Evolutionary conservation across 1,140 invertebrate species (phyloP), one percentile per base, ranked within the genome.

Genomic region (Hypothenemus hampei): DNA sequence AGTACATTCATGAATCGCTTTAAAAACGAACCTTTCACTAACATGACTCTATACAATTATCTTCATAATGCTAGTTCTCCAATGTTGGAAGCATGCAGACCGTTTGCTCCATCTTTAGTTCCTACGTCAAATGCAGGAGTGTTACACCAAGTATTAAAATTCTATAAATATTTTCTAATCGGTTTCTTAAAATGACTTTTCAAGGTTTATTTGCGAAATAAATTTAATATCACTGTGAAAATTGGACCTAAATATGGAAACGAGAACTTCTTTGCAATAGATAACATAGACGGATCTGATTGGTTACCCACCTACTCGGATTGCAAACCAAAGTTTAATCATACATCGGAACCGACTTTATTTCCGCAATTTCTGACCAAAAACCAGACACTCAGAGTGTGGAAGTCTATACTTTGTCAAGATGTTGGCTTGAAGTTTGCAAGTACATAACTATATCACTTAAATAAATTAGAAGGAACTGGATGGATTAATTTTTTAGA

Each of bases 281-380:
- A 46, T 7, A 46, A 29, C 5, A 11, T 29, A 1, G 24, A 46
- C 16, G 44, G 44, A 8, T 8, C 16, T 5, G 26, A 46, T n/a
- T 31, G n/a, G 8, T 4, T 31, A 2, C 44, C 44, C 3, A 19
- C n/a, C 0, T 31, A 16, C 20, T 16, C 11, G 13, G 19, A 11
- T 10, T 46, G 44, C 20, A 26, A 13, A 46, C 24, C 44, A 26
- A 26, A 13, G 24, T 46, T 46, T n/a, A 46, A 15, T 16, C 11
- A 18, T 16, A 46, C 44, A 8, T 46, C 44, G 13, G 44, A 46
- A 46, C 13, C 44, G 10, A 46, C 44, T 15, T n/a, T 46, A 0
- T 46, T 46, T 46, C 44, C 44, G 8, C 44, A 46, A 33, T 46
- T 29, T 46, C 31, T 46, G n/a, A 46, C 13, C 26, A 26, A 26